Percentiles rank a stretch among this genome's conserved stretches.
These are phyloP conservation scores for Laothoe populi DNA, from an alignment of 2,888 invertebrate genomes.

Conservation along the genomic window DNA sequence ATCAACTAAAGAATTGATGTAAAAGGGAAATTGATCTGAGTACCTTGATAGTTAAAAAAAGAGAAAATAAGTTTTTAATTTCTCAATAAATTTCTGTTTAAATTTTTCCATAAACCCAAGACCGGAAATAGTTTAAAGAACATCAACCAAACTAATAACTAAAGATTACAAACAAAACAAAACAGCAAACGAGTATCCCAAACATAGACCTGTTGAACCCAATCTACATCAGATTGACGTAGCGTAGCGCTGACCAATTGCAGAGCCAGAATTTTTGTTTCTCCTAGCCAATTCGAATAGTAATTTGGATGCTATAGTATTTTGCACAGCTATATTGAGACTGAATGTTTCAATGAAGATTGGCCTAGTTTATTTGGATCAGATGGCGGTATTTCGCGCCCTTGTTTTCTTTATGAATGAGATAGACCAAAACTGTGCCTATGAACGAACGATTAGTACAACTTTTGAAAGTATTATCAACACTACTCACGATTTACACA, in stretches of 20 bases:
- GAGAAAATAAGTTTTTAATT: too few species aligned
- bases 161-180: background rate
- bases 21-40: too few species aligned
- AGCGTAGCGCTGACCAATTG: background rate
- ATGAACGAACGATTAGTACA: too few species aligned
- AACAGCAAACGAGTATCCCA: background rate
- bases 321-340: constrained; percentile 4
- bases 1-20: too few species aligned
- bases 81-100: too few species aligned
- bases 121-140: background rate
- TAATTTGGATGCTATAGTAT: constrained; percentile 21
- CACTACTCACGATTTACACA: too few species aligned
- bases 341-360: constrained; percentile 2
- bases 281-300: constrained; percentile 17
- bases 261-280: constrained; percentile 24
- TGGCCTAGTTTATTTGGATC: constrained; percentile 10
- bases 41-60: too few species aligned
- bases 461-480: too few species aligned
- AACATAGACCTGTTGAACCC: constrained; percentile 23
- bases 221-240: constrained; percentile 28
- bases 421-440: too few species aligned
- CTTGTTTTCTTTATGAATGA: constrained; percentile 17
- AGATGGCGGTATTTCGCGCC: background rate
- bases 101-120: too few species aligned
- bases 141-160: background rate